A percentile compares a stretch with the other conserved stretches of the same genome.
phyloP scores from a whole-genome alignment of 2,888 invertebrate species.

The Emesis furor region DNA sequence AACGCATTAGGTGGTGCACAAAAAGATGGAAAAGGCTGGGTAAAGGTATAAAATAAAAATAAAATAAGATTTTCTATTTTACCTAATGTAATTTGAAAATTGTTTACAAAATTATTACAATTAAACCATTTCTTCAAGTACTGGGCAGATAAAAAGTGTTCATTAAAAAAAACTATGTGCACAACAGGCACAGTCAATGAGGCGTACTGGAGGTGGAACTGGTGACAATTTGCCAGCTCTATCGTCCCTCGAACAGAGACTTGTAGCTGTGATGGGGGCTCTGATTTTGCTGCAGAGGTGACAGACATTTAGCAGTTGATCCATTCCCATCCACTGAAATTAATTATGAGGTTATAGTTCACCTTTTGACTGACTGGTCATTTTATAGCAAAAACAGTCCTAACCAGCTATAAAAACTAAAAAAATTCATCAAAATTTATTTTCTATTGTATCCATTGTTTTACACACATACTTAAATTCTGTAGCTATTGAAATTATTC shows the following conservation, averaged over 20 bases:
- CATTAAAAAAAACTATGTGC: conserved; percentile 12
- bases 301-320: not conserved
- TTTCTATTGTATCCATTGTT: not conserved
- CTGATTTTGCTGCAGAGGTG: conserved; percentile 23
- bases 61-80: not conserved
- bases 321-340: conserved; percentile 23
- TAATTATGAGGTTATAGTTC: not conserved
- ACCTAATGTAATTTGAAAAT: conserved; percentile 17
- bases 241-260: conserved; percentile 12
- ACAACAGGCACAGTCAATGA: not conserved
- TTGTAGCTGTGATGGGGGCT: conserved; percentile 25
- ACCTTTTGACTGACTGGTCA: no score
- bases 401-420: not conserved
- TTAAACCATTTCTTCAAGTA: conserved; percentile 4
- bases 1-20: conserved; percentile 47
- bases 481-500: no score
- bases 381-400: no score
- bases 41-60: conserved; percentile 10
- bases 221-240: no score
- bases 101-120: not conserved
- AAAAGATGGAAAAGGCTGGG: conserved; percentile 42
- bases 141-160: conserved; percentile 33
- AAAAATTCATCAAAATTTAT: not conserved
- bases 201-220: no score
- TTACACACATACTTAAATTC: no score